phyloP scores from a whole-genome alignment of 2,113 vertebrate species.

The Hassar affinis region DNA sequence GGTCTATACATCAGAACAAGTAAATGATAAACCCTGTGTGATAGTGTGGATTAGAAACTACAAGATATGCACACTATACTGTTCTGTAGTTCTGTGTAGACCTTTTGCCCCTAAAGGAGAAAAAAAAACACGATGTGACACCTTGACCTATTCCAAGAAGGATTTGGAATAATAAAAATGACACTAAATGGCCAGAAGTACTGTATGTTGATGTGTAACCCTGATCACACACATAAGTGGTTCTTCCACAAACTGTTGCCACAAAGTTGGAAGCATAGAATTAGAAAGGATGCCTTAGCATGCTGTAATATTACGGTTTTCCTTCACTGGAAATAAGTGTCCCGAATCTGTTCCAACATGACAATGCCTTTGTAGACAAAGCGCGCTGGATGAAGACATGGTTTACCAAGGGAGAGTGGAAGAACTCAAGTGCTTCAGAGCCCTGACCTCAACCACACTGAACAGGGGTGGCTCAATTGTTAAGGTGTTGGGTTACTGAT shows the following conservation, averaged over 20 bases:
- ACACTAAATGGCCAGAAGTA: background rate
- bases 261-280: background rate
- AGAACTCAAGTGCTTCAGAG: background rate
- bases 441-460: background rate
- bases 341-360: background rate
- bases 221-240: background rate
- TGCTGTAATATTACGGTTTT: background rate
- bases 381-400: background rate
- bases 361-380: background rate
- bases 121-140: background rate
- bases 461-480: no score
- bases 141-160: background rate
- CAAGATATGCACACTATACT: background rate
- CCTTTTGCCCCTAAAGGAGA: background rate
- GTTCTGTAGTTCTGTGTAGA: background rate
- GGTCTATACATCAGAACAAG: background rate
- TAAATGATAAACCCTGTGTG: constrained; percentile 2
- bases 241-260: background rate
- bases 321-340: background rate
- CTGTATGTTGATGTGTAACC: background rate
- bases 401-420: background rate
- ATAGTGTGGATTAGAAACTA: background rate
- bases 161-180: background rate
- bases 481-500: no score
- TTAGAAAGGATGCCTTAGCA: background rate